Evolutionary conservation across 2,113 vertebrate species (phyloP), one percentile per base, ranked within the genome.

Genomic region (Uria aalge): DNA sequence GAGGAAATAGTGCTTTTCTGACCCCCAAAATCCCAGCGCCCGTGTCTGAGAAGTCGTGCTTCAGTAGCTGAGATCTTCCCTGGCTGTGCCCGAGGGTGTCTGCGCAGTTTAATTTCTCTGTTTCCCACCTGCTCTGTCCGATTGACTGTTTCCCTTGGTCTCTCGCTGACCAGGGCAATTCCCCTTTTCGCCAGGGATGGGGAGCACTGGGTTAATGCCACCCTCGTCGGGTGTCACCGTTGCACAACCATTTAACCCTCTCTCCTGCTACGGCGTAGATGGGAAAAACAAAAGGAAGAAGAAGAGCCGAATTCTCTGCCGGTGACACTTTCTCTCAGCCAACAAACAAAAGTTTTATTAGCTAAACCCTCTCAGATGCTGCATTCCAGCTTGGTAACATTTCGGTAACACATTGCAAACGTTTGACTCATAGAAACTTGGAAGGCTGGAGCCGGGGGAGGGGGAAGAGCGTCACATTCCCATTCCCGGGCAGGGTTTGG

Each of bases 341-440:
- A 93, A 64, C 92, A 95, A 93, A 88, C 84, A 75, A 20, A 80
- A 85, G 77, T 92, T 97, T 96, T 88, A 56, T 29, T 64, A 96
- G 96, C 93, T 85, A 59, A 92, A 21, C 67, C 90, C 97, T 92
- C 80, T 91, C 64, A 36, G 92, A 94, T 96, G 95, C 95, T 16
- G 95, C 96, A 96, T 97, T 96, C 97, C 96, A 96, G 96, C 96
- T 89, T 63, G 94, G 96, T 96, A 98, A 97, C 97, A 97, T 97
- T 96, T 97, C 91, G 95, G 93, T 91, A 97, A 97, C 96, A 92
- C 97, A 98, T 98, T 97, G 95, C 97, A 94, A 98, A 97, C 85
- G 50, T 92, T 98, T 98, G 98, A 98, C 97, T 98, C 98, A 98
- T 96, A 95, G 96, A 90, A 97, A 97, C 96, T 98, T 97, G 97